phyloP scores from a whole-genome alignment of 2,888 invertebrate species.

The Ichneumoninae sp. region DNA sequence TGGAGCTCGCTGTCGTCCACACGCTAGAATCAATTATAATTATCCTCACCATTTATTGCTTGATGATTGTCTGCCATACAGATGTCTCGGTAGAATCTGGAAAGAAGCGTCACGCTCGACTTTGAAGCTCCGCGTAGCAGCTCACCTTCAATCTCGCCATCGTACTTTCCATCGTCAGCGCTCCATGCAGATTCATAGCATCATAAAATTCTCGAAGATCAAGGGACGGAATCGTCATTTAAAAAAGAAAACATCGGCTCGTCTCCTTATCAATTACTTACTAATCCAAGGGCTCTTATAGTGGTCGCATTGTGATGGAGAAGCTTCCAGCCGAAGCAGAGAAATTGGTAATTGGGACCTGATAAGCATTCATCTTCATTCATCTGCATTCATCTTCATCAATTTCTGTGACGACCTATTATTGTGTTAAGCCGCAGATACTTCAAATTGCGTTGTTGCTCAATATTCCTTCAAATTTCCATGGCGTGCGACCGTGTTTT shows the following conservation, averaged over 20 bases:
- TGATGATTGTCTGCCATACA: conserved; percentile 6
- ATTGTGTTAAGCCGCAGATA: neutral
- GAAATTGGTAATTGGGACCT: neutral
- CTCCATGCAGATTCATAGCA: neutral
- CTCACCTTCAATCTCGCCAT: neutral
- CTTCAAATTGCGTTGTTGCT: neutral
- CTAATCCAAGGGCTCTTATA: neutral
- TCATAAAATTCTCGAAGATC: neutral
- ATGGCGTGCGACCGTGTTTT: neutral
- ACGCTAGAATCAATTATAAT: conserved; percentile 32
- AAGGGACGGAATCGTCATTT: too few relatives aligned
- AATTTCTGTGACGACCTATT: neutral
- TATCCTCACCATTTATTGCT: conserved; percentile 33
- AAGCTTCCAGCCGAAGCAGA: neutral
- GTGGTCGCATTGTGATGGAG: neutral
- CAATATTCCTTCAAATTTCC: neutral
- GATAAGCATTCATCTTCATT: neutral
- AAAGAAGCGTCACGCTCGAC: neutral
- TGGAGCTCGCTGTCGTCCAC: conserved; percentile 1
- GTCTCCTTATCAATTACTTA: neutral
- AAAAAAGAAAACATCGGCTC: too few relatives aligned
- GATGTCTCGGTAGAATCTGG: neutral
- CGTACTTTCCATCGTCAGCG: neutral
- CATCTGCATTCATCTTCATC: neutral
- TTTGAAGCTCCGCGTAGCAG: neutral